A percentile compares a stretch with the other conserved stretches of the same genome.
Evolutionary conservation across 2,888 invertebrate genomes (phyloP).

Genomic region (Protodeltote pygarga): DNA sequence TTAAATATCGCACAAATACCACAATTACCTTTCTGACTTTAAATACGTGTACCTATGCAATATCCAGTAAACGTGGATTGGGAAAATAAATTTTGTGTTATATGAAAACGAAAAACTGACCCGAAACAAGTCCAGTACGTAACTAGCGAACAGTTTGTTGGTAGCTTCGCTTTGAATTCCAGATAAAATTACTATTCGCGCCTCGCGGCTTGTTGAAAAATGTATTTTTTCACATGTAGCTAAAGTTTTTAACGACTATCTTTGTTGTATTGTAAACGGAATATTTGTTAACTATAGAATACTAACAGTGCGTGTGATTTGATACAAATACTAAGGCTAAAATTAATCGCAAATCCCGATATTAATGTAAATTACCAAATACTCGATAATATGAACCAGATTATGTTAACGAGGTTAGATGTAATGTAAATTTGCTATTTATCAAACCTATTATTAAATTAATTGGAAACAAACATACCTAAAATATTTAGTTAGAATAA

Average conservation of each 20-base stretch:
- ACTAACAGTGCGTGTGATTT: too few species aligned
- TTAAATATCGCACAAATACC: too few species aligned
- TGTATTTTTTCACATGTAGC: conserved; percentile 18
- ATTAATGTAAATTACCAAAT: conserved; percentile 1
- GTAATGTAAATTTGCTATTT: conserved; percentile 18
- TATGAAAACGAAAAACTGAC: conserved; percentile 27
- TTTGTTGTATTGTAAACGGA: conserved; percentile 19
- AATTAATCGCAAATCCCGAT: neutral
- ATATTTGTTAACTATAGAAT: conserved; percentile 1
- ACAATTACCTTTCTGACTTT: too few species aligned
- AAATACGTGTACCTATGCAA: neutral
- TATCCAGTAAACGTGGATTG: neutral
- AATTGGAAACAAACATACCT: conserved; percentile 10
- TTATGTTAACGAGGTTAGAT: neutral
- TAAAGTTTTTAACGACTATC: conserved; percentile 17
- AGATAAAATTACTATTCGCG: conserved; percentile 43
- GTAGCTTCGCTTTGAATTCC: conserved; percentile 33
- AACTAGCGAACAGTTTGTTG: conserved; percentile 25
- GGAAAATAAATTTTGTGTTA: conserved; percentile 6
- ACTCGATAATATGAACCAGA: neutral
- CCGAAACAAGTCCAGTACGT: conserved; percentile 16
- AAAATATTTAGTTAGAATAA: neutral
- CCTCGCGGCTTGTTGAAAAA: conserved; percentile 20
- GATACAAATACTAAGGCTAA: too few species aligned
- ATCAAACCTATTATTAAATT: neutral